Conservation (phyloP, 2,888 invertebrate species). For the Hypsopygia costalis region DNA sequence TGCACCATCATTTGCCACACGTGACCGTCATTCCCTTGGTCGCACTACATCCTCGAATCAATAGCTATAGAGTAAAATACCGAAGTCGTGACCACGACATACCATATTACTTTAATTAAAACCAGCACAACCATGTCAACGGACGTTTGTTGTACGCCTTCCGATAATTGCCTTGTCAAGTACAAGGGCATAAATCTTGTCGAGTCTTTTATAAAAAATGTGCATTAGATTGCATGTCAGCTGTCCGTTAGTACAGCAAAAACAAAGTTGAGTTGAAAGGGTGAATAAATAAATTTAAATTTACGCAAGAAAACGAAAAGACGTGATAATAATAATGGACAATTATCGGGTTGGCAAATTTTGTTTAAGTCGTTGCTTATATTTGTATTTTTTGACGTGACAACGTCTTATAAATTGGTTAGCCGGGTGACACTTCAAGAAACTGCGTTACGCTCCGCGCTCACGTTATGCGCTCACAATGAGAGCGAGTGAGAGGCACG, state of each 20-base stretch:
- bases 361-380: too few relatives aligned
- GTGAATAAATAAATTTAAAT: too few relatives aligned
- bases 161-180: constrained; percentile 33
- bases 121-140: constrained; percentile 8
- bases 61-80: constrained; percentile 14
- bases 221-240: neutral
- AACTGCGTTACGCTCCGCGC: too few relatives aligned
- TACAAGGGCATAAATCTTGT: constrained; percentile 28
- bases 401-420: too few relatives aligned
- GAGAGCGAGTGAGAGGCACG: too few relatives aligned
- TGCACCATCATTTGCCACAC: neutral
- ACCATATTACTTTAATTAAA: constrained; percentile 27
- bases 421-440: too few relatives aligned
- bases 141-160: constrained; percentile 20
- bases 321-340: too few relatives aligned
- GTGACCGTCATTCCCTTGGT: neutral
- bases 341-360: too few relatives aligned
- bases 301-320: too few relatives aligned
- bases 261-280: too few relatives aligned
- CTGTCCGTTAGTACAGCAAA: neutral
- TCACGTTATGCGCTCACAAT: too few relatives aligned
- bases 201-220: constrained; percentile 1
- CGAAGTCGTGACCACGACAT: constrained; percentile 25
- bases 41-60: neutral
- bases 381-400: too few relatives aligned